These are phyloP conservation scores for Osmerus eperlanus DNA, from an alignment of 2,113 vertebrate genomes.

Conservation along the genomic window DNA sequence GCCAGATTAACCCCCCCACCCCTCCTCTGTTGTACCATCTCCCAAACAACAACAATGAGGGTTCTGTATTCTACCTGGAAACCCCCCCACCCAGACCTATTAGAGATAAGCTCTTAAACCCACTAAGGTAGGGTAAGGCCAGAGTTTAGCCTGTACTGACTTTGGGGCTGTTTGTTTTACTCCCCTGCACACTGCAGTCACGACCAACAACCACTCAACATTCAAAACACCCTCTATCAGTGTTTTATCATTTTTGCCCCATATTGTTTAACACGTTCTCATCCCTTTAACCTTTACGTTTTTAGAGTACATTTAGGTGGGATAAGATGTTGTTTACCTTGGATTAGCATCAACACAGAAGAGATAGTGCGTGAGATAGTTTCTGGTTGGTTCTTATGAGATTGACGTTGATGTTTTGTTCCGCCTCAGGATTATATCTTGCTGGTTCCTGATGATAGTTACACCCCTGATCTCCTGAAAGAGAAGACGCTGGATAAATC, in stretches of 20 bases:
- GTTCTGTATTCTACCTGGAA: slow-evolving; percentile 53
- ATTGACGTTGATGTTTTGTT: slow-evolving; percentile 28
- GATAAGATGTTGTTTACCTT: not conserved
- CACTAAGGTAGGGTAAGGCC: slow-evolving; percentile 10
- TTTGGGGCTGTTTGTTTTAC: not conserved
- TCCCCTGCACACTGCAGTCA: not conserved
- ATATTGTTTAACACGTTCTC: too few species aligned
- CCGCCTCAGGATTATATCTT: slow-evolving; percentile 80
- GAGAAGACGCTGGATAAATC: slow-evolving; percentile 81
- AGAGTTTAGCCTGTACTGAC: slow-evolving; percentile 5
- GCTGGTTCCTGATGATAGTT: slow-evolving; percentile 78
- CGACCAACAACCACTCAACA: not conserved
- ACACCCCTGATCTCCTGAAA: slow-evolving; percentile 77
- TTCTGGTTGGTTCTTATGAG: slow-evolving; percentile 5
- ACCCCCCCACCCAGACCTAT: slow-evolving; percentile 30
- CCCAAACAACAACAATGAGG: slow-evolving; percentile 49
- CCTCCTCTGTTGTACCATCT: slow-evolving; percentile 33
- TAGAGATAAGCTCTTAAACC: slow-evolving; percentile 28
- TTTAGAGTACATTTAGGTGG: too few species aligned
- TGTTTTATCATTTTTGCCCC: too few species aligned
- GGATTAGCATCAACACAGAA: not conserved
- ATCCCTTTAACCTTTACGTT: too few species aligned
- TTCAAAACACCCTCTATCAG: not conserved
- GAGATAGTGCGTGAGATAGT: not conserved
- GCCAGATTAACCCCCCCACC: slow-evolving; percentile 27